Evolutionary conservation across 2,113 vertebrate genomes (phyloP).

Genomic region (Dicentrarchus labrax): DNA sequence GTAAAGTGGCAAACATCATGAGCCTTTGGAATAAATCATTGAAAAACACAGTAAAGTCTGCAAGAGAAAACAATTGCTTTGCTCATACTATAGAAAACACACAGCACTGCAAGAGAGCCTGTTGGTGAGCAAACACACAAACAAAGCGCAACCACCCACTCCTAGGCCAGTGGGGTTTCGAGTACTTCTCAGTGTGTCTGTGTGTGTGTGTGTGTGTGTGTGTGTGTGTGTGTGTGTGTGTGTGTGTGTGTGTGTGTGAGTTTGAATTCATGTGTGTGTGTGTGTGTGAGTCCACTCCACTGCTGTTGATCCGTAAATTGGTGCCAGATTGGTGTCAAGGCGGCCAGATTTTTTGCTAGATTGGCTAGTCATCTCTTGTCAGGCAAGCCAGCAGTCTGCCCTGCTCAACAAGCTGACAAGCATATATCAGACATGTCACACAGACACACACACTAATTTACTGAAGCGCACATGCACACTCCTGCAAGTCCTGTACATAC

Average conservation of each 20-base stretch:
- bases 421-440: constrained; percentile 42
- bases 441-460: neutral
- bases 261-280: neutral
- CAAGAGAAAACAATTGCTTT: neutral
- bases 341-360: constrained; percentile 59
- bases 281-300: constrained; percentile 42
- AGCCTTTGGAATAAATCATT: constrained; percentile 15
- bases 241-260: neutral
- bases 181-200: neutral
- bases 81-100: neutral
- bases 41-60: neutral
- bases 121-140: constrained; percentile 34
- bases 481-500: constrained; percentile 9
- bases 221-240: constrained; percentile 29
- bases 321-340: constrained; percentile 74
- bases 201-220: neutral
- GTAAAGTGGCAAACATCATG: neutral
- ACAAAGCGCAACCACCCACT: constrained; percentile 43
- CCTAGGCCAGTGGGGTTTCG: constrained; percentile 36
- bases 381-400: constrained; percentile 47
- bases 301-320: constrained; percentile 74
- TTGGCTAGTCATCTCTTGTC: constrained; percentile 69
- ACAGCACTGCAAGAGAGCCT: constrained; percentile 9
- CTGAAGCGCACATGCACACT: neutral
- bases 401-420: constrained; percentile 71